Percentiles rank a stretch among this genome's conserved stretches.
Evolutionary conservation across 1,140 invertebrate genomes (phyloP).

Genomic region (Hesperophylax magnus): DNA sequence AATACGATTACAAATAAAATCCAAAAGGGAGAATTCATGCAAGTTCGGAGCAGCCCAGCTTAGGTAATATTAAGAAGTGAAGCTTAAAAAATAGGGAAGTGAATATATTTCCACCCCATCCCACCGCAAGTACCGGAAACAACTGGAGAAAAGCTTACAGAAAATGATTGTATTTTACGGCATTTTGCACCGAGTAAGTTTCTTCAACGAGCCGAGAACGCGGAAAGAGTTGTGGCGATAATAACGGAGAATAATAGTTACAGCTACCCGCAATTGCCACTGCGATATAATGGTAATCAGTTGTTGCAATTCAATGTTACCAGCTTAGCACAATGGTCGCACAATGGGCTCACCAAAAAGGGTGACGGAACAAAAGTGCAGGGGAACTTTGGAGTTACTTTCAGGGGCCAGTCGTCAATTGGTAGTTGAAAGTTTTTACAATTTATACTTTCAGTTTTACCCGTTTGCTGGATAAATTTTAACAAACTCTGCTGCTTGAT

Average conservation of each 20-base stretch:
- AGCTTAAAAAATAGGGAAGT: too few relatives aligned
- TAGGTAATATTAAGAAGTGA: too few relatives aligned
- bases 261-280: background rate
- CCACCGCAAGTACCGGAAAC: background rate
- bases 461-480: too few relatives aligned
- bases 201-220: background rate
- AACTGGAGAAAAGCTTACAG: constrained; percentile 2
- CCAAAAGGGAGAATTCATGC: too few relatives aligned
- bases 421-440: too few relatives aligned
- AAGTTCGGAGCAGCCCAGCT: too few relatives aligned
- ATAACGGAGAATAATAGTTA: constrained; percentile 1
- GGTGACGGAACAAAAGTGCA: background rate
- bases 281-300: background rate
- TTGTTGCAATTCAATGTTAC: constrained; percentile 14
- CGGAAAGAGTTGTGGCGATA: background rate
- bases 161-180: constrained; percentile 10
- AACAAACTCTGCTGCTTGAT: too few relatives aligned
- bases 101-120: too few relatives aligned
- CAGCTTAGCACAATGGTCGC: background rate
- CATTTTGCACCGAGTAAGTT: constrained; percentile 4
- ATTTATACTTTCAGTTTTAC: too few relatives aligned
- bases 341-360: background rate
- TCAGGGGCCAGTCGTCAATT: too few relatives aligned
- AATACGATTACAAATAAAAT: too few relatives aligned
- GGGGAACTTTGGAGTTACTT: background rate